These are phyloP conservation scores for Acrocyrtus sp. DNA, from an alignment of 2,888 invertebrate genomes.

Conservation along the genomic window DNA sequence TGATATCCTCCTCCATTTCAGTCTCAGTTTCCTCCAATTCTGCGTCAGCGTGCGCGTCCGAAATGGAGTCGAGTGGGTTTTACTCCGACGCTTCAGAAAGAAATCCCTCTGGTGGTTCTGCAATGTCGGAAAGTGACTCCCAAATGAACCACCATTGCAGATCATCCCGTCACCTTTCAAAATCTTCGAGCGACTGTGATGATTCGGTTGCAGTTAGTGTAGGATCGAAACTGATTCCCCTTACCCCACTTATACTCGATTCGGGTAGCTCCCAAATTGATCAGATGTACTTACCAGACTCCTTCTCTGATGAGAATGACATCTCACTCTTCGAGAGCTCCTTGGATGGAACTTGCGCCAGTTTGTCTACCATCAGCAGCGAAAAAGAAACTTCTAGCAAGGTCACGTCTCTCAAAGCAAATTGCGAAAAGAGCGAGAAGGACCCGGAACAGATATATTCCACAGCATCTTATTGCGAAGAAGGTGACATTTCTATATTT, in stretches of 20 bases:
- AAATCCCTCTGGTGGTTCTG: constrained; percentile 50
- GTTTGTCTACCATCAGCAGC: too few species aligned
- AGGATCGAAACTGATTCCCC: constrained; percentile 25
- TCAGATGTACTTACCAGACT: not conserved
- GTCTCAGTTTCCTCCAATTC: constrained; percentile 42
- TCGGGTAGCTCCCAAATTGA: not conserved
- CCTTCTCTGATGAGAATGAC: not conserved
- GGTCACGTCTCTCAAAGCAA: not conserved
- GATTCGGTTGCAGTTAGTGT: constrained; percentile 36
- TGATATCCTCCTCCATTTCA: constrained; percentile 45
- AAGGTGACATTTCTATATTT: not conserved
- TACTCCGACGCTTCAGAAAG: constrained; percentile 75
- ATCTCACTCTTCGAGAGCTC: not conserved
- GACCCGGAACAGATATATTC: not conserved
- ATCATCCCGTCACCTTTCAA: constrained; percentile 32
- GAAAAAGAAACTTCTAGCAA: too few species aligned
- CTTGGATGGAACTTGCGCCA: too few species aligned
- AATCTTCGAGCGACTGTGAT: constrained; percentile 48
- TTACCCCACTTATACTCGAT: constrained; percentile 26
- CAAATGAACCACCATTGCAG: constrained; percentile 15
- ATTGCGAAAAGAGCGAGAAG: not conserved
- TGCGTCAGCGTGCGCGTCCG: constrained; percentile 65
- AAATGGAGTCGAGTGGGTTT: constrained; percentile 91
- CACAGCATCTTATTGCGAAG: constrained; percentile 1
- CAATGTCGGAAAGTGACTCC: constrained; percentile 38